Conservation (phyloP, 1,140 invertebrate species). For the Eufriesea mexicana region DNA sequence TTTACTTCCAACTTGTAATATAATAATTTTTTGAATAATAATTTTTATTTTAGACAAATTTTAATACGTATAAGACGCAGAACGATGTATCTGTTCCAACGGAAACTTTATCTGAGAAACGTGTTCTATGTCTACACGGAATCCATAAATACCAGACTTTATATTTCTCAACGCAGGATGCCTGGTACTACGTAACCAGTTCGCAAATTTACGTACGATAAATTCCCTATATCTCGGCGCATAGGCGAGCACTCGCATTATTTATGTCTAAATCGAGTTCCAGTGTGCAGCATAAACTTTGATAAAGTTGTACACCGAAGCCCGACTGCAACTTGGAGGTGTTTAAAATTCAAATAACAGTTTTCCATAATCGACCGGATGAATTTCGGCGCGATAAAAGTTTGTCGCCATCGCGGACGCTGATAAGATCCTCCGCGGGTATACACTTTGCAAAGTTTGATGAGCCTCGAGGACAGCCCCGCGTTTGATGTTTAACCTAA, state of each 20-base stretch:
- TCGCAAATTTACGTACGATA: neutral
- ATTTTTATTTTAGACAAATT: too few species aligned
- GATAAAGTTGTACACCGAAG: neutral
- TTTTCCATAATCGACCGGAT: constrained; percentile 26
- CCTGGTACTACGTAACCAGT: neutral
- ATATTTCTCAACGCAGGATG: neutral
- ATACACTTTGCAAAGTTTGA: constrained; percentile 9
- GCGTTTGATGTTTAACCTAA: neutral
- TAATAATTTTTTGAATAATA: too few species aligned
- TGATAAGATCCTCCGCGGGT: neutral
- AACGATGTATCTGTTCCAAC: neutral
- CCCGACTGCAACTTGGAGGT: neutral
- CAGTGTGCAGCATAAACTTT: constrained; percentile 13
- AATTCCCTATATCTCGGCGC: neutral
- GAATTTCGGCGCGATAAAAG: constrained; percentile 35
- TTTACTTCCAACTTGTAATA: too few species aligned
- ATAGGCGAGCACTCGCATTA: neutral
- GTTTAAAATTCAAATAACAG: constrained; percentile 47
- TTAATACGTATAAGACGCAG: too few species aligned
- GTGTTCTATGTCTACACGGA: too few species aligned
- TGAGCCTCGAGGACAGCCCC: too few species aligned
- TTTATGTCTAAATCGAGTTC: constrained; percentile 11
- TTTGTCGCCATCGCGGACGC: neutral
- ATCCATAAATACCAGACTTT: constrained; percentile 1
- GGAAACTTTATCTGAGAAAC: neutral